Conservation (phyloP, 2,888 invertebrate species). For the Euplagia quadripunctaria region DNA sequence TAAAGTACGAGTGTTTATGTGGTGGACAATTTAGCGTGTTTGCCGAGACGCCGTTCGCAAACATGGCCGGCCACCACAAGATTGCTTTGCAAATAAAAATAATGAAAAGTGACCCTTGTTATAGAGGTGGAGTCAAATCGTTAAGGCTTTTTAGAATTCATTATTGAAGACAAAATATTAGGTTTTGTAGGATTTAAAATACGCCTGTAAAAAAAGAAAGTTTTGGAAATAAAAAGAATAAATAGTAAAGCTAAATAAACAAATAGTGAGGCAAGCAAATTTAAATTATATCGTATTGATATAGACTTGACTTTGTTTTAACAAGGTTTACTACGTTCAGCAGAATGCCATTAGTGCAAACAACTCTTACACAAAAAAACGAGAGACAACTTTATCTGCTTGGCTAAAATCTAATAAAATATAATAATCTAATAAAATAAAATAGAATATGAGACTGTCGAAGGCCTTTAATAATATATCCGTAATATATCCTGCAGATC, state of each 20-base stretch:
- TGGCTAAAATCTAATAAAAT: too few relatives aligned
- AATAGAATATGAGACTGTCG: too few relatives aligned
- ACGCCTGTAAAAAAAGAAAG: background rate
- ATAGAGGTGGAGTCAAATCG: slow-evolving; percentile 15
- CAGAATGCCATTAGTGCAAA: too few relatives aligned
- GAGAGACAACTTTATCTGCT: too few relatives aligned
- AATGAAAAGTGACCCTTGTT: slow-evolving; percentile 66
- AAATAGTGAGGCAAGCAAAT: background rate
- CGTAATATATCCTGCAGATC: too few relatives aligned
- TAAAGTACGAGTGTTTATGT: slow-evolving; percentile 44
- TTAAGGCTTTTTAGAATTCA: slow-evolving; percentile 34
- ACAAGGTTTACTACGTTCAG: too few relatives aligned
- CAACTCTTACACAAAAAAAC: too few relatives aligned
- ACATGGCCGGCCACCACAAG: slow-evolving; percentile 57
- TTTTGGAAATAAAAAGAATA: background rate
- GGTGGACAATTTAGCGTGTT: slow-evolving; percentile 65
- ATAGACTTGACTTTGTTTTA: background rate
- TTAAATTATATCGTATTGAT: background rate
- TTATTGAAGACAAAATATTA: slow-evolving; percentile 42
- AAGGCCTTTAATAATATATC: too few relatives aligned
- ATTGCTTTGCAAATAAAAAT: slow-evolving; percentile 80
- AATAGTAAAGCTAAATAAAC: background rate
- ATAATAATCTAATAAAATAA: too few relatives aligned
- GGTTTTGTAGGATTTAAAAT: slow-evolving; percentile 28
- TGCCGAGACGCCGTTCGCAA: slow-evolving; percentile 46